A percentile compares a stretch with the other conserved stretches of the same genome.
phyloP scores from a whole-genome alignment of 2,888 invertebrate species.

The Spatulosminthurus flaviceps region DNA sequence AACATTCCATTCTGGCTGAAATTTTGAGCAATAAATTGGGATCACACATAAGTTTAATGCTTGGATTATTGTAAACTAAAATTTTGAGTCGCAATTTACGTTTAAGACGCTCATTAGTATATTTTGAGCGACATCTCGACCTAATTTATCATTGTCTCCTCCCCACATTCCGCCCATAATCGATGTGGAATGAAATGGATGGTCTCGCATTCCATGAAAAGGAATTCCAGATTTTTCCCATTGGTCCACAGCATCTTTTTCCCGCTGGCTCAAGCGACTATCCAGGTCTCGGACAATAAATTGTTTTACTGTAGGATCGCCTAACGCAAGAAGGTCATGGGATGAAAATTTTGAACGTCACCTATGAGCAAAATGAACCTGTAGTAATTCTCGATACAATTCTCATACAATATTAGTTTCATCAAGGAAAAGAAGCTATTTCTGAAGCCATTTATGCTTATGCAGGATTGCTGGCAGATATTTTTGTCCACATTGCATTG shows the following conservation, averaged over 20 bases:
- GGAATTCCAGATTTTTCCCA: slow-evolving; percentile 35
- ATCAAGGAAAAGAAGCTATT: no score
- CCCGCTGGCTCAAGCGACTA: background rate
- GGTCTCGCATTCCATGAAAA: slow-evolving; percentile 36
- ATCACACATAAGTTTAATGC: no score
- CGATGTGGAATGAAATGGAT: slow-evolving; percentile 3
- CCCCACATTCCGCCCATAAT: slow-evolving; percentile 64
- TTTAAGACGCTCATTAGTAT: background rate
- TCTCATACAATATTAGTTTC: no score
- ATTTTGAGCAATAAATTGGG: background rate
- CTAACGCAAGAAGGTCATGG: slow-evolving; percentile 32
- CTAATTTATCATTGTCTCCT: slow-evolving; percentile 64
- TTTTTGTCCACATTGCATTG: no score
- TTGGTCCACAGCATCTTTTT: slow-evolving; percentile 40
- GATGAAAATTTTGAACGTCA: background rate
- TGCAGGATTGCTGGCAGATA: background rate
- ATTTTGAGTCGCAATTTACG: background rate
- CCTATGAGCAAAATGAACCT: background rate
- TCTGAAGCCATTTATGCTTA: no score
- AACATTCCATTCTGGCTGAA: background rate
- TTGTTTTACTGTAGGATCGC: slow-evolving; percentile 28
- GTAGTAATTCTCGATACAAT: no score
- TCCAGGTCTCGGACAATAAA: slow-evolving; percentile 28
- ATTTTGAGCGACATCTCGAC: background rate
- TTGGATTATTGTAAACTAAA: background rate